Percentiles rank a stretch among this genome's conserved stretches.
Evolutionary conservation across 2,888 invertebrate genomes (phyloP).

Genomic region (Scaptomyza flava): DNA sequence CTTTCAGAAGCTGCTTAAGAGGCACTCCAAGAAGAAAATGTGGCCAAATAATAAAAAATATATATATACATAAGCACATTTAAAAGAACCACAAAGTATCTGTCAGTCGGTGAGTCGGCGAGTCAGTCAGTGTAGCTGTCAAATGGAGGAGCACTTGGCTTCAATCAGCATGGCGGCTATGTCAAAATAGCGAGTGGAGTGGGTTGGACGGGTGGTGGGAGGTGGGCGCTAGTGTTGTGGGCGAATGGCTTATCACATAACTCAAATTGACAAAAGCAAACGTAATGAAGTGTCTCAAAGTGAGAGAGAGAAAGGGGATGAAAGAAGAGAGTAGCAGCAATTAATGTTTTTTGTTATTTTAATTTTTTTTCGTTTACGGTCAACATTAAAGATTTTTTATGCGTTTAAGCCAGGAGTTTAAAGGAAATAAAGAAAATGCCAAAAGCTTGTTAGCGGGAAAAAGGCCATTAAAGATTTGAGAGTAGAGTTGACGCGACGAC

Average conservation of each 20-base stretch:
- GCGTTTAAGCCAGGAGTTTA: slow-evolving; percentile 53
- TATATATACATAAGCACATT: slow-evolving; percentile 43
- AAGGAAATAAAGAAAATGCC: slow-evolving; percentile 54
- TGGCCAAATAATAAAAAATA: slow-evolving; percentile 44
- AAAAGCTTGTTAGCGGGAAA: slow-evolving; percentile 74
- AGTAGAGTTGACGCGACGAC: slow-evolving; percentile 5
- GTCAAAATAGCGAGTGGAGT: slow-evolving; percentile 34
- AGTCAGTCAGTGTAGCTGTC: slow-evolving; percentile 62
- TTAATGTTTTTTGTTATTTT: slow-evolving; percentile 4
- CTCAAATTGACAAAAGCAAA: slow-evolving; percentile 61
- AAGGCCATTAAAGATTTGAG: slow-evolving; percentile 69
- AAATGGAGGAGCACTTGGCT: slow-evolving; percentile 70
- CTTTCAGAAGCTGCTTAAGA: slow-evolving; percentile 74
- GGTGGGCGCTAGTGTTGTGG: slow-evolving; percentile 29
- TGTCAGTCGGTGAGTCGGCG: slow-evolving; percentile 43
- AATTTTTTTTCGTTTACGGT: slow-evolving; percentile 40
- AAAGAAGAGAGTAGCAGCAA: slow-evolving; percentile 1
- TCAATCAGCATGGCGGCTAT: slow-evolving; percentile 61
- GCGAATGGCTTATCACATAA: slow-evolving; percentile 65
- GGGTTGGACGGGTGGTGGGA: background rate
- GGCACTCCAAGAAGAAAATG: slow-evolving; percentile 52
- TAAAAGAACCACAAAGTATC: slow-evolving; percentile 75
- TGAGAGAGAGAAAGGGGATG: slow-evolving; percentile 20
- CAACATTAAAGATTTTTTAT: slow-evolving; percentile 67
- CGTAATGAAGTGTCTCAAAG: slow-evolving; percentile 71